Conservation (phyloP, 2,113 vertebrate genomes). For the Ia io region DNA sequence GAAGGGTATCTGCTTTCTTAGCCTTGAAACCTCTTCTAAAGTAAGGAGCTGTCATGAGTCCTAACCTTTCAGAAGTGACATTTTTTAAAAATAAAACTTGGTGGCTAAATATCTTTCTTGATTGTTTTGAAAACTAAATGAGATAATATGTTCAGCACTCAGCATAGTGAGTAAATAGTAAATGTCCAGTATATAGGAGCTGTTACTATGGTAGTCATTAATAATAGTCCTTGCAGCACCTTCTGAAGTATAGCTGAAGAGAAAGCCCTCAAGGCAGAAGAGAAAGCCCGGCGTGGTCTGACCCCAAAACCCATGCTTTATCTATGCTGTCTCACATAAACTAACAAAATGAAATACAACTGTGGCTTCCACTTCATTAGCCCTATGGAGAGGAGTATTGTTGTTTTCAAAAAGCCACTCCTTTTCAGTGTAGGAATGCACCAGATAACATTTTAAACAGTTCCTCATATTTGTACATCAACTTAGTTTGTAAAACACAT, state of each 20-base stretch:
- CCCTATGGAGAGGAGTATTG: not conserved
- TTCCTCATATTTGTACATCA: constrained; percentile 13
- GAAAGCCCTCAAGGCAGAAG: not conserved
- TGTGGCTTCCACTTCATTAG: constrained; percentile 25
- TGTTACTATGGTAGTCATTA: not conserved
- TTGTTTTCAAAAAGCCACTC: constrained; percentile 26
- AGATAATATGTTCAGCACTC: not conserved
- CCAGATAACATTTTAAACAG: constrained; percentile 33
- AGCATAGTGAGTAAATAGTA: not conserved
- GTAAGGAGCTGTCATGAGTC: not conserved
- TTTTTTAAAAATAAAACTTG: constrained; percentile 39
- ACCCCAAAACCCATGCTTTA: not conserved
- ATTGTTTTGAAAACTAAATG: constrained; percentile 48
- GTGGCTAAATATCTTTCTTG: not conserved
- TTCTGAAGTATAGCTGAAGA: constrained; percentile 3
- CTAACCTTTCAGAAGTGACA: not conserved
- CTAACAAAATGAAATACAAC: not conserved
- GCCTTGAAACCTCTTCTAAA: constrained; percentile 32
- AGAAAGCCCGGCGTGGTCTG: not conserved
- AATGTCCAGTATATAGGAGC: constrained; percentile 5
- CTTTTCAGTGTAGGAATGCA: constrained; percentile 18
- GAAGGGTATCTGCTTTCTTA: constrained; percentile 56
- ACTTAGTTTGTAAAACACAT: constrained; percentile 6
- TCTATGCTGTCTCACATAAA: not conserved
- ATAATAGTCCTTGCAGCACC: not conserved